These are phyloP conservation scores for Aurelia aurita DNA, from an alignment of 30 jellyfish, hydroid and myxozoan species.

Conservation along the genomic window DNA sequence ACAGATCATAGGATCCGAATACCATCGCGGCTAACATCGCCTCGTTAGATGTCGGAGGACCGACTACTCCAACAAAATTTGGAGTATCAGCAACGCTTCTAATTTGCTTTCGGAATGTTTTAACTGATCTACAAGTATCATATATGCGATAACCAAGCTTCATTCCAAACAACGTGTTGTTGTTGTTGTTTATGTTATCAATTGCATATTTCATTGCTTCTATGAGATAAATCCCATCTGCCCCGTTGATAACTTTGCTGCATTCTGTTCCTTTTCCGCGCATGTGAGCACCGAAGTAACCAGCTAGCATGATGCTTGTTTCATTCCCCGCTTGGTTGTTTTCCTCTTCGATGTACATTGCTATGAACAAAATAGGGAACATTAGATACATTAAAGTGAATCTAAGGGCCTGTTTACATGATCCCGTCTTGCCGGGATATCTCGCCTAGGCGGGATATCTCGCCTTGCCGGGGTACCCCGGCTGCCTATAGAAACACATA, in stretches of 20 bases:
- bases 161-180: slow-evolving; percentile 6
- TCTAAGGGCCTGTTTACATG: too few relatives aligned
- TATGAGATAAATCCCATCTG: slow-evolving; percentile 33
- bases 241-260: slow-evolving; percentile 23
- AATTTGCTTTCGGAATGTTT: slow-evolving; percentile 18
- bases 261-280: slow-evolving; percentile 12
- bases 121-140: slow-evolving; percentile 54
- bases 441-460: too few relatives aligned
- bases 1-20: slow-evolving; percentile 22
- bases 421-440: too few relatives aligned
- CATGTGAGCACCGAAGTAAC: slow-evolving; percentile 66
- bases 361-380: too few relatives aligned
- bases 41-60: slow-evolving; percentile 71
- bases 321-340: too few relatives aligned
- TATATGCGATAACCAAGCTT: slow-evolving; percentile 46
- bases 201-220: slow-evolving; percentile 80
- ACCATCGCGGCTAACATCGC: slow-evolving; percentile 57
- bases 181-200: slow-evolving; percentile 14
- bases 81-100: neutral
- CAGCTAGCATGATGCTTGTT: slow-evolving; percentile 19
- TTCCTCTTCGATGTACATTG: too few relatives aligned
- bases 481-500: too few relatives aligned
- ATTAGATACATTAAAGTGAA: too few relatives aligned
- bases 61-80: slow-evolving; percentile 22
- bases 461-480: too few relatives aligned